Evolutionary conservation across 1,140 invertebrate genomes (phyloP).

Genomic region (Drosophila asahinai): DNA sequence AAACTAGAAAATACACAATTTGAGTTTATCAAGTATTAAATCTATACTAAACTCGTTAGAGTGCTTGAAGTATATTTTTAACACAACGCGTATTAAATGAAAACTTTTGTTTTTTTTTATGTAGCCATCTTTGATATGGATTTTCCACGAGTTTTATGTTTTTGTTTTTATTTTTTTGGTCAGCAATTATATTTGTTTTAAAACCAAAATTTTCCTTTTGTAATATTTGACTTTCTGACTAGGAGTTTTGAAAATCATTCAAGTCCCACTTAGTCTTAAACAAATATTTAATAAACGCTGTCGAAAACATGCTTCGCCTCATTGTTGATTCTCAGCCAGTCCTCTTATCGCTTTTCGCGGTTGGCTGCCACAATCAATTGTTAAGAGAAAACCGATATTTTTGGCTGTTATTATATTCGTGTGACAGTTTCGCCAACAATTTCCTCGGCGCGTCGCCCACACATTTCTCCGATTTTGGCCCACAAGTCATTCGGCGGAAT

Average conservation of each 20-base stretch:
- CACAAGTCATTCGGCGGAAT: constrained; percentile 30
- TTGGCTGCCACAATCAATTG: constrained; percentile 27
- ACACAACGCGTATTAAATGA: too few relatives aligned
- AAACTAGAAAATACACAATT: too few relatives aligned
- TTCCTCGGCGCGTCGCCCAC: constrained; percentile 18
- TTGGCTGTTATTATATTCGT: constrained; percentile 52
- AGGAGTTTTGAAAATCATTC: neutral
- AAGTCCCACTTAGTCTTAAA: neutral
- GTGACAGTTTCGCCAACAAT: constrained; percentile 52
- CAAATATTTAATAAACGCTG: neutral
- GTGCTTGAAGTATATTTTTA: too few relatives aligned
- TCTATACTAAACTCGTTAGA: too few relatives aligned
- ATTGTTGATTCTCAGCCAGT: constrained; percentile 4
- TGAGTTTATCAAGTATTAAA: too few relatives aligned
- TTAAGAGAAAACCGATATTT: constrained; percentile 51
- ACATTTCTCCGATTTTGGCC: constrained; percentile 17
- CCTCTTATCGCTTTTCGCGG: constrained; percentile 14
- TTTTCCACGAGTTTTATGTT: neutral
- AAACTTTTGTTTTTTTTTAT: too few relatives aligned
- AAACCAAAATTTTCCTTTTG: too few relatives aligned
- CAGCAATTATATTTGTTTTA: neutral
- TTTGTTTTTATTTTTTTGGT: neutral
- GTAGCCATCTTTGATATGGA: too few relatives aligned
- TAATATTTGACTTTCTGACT: too few relatives aligned
- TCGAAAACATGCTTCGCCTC: neutral